phyloP scores from a whole-genome alignment of 2,888 invertebrate species.

The Hemithea aestivaria region DNA sequence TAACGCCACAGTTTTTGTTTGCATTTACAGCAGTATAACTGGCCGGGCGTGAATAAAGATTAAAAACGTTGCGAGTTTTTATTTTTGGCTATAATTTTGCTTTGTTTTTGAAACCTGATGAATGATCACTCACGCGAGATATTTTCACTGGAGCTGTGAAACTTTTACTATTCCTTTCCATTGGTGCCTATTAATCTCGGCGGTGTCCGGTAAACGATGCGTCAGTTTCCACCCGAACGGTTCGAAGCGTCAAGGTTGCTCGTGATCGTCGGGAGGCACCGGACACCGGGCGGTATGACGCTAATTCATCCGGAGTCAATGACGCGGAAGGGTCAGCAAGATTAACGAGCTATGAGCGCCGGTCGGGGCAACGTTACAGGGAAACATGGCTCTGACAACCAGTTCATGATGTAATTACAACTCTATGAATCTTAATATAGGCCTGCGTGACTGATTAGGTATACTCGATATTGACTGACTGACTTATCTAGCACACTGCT shows the following conservation, averaged over 20 bases:
- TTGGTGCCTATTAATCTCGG: not conserved
- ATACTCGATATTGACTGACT: no score
- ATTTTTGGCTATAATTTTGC: conserved; percentile 10
- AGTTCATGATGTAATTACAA: no score
- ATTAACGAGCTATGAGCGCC: conserved; percentile 44
- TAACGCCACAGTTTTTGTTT: conserved; percentile 21
- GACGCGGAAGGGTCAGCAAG: conserved; percentile 52
- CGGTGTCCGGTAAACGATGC: conserved; percentile 10
- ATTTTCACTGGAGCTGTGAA: not conserved
- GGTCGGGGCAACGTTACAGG: conserved; percentile 5
- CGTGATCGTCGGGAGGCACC: not conserved
- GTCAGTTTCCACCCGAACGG: conserved; percentile 13
- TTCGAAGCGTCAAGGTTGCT: not conserved
- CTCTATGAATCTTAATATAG: no score
- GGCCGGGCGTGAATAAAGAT: conserved; percentile 17
- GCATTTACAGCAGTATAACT: conserved; percentile 8
- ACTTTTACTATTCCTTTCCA: not conserved
- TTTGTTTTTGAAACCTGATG: conserved; percentile 11
- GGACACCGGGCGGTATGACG: conserved; percentile 13
- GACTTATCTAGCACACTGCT: no score
- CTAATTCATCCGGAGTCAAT: conserved; percentile 47
- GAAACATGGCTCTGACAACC: conserved; percentile 10
- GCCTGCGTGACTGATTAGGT: no score
- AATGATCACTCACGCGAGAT: conserved; percentile 1
- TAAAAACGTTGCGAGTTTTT: conserved; percentile 14